A percentile compares a stretch with the other conserved stretches of the same genome.
Evolutionary conservation across 2,888 invertebrate genomes (phyloP).

Genomic region (Margaritifera margaritifera): DNA sequence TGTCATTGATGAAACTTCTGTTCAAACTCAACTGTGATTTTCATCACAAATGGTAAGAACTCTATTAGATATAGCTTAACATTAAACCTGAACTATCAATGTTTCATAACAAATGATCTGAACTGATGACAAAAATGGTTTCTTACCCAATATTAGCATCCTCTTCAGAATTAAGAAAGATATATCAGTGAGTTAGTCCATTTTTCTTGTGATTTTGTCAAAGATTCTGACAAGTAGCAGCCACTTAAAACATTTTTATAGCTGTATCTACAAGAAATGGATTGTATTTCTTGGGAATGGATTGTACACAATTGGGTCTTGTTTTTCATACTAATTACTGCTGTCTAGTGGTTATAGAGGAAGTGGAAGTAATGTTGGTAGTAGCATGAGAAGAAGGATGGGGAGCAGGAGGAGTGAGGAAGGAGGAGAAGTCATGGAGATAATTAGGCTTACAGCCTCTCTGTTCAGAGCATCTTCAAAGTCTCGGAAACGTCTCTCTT

Average conservation of each 20-base stretch:
- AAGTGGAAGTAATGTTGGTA: too few species aligned
- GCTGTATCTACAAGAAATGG: too few species aligned
- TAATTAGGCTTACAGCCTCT: conserved; percentile 64
- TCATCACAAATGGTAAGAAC: neutral
- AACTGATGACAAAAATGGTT: neutral
- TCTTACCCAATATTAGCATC: too few species aligned
- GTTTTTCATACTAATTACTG: too few species aligned
- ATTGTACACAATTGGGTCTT: too few species aligned
- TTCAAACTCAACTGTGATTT: too few species aligned
- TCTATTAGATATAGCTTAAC: neutral
- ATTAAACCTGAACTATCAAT: neutral
- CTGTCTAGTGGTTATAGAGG: too few species aligned
- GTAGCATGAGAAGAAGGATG: neutral
- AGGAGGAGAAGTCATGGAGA: neutral
- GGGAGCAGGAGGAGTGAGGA: neutral
- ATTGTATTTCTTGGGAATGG: too few species aligned
- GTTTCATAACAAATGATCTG: neutral
- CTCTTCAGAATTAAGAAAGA: too few species aligned
- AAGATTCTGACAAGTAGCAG: neutral
- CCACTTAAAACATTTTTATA: too few species aligned
- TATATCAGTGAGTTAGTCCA: too few species aligned
- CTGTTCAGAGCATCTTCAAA: conserved; percentile 71
- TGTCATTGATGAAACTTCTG: too few species aligned
- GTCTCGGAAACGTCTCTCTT: conserved; percentile 67
- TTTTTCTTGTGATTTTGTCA: neutral